These are phyloP conservation scores for Brachionus rotundiformis DNA, from an alignment of 1,140 invertebrate genomes.

Conservation along the genomic window DNA sequence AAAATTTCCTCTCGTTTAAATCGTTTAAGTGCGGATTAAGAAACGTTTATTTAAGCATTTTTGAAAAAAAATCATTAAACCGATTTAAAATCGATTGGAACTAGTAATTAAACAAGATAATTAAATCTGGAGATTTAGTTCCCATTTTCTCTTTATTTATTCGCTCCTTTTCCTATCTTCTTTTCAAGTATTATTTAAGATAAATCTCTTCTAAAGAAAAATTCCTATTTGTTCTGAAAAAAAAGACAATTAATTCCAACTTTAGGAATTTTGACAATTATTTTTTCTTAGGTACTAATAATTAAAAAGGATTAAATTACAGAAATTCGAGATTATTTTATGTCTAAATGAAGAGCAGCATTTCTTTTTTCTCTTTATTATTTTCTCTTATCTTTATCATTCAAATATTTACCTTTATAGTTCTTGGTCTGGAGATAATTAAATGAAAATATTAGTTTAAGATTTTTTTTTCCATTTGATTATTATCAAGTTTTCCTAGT, in stretches of 20 bases:
- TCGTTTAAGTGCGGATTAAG: slow-evolving; percentile 33
- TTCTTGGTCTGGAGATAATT: slow-evolving; percentile 21
- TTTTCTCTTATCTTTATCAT: slow-evolving; percentile 43
- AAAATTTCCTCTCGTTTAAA: slow-evolving; percentile 7
- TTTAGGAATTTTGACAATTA: slow-evolving; percentile 49
- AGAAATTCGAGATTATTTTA: slow-evolving; percentile 44
- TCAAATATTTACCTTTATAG: slow-evolving; percentile 42
- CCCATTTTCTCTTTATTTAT: background rate
- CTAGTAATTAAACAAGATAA: slow-evolving; percentile 35
- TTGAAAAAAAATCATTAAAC: slow-evolving; percentile 7
- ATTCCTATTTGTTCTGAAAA: slow-evolving; percentile 40
- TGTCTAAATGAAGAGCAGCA: slow-evolving; percentile 33
- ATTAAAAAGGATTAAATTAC: slow-evolving; percentile 45
- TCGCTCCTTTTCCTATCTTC: slow-evolving; percentile 3
- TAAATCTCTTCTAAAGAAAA: slow-evolving; percentile 39
- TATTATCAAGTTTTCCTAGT: background rate
- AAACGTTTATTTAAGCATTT: slow-evolving; percentile 19
- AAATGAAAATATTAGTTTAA: slow-evolving; percentile 45
- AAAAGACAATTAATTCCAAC: slow-evolving; percentile 47
- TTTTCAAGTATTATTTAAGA: slow-evolving; percentile 40
- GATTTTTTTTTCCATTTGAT: slow-evolving; percentile 31
- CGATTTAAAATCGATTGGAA: slow-evolving; percentile 48
- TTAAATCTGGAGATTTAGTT: background rate
- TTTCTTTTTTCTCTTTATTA: slow-evolving; percentile 24
- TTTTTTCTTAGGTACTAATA: slow-evolving; percentile 46